Percentiles rank a stretch among this genome's conserved stretches.
These are phyloP conservation scores for Megalops cyprinoides DNA, from an alignment of 2,797 vertebrate genomes.

Conservation along the genomic window DNA sequence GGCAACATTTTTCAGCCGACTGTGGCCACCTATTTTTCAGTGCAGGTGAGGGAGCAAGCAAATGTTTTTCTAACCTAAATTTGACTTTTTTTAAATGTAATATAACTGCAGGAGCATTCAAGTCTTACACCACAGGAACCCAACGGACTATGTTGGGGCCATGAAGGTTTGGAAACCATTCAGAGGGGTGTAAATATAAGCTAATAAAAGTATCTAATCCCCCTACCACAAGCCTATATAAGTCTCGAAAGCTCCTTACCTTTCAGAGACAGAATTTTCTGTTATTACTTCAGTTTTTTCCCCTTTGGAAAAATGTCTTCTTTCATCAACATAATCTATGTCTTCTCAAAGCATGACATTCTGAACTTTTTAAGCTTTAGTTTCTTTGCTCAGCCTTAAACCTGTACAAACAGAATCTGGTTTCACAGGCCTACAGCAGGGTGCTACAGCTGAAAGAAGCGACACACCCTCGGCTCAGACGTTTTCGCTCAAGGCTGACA, in stretches of 20 bases:
- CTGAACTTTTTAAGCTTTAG: constrained; percentile 18
- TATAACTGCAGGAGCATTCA: no score
- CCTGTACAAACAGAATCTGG: constrained; percentile 44
- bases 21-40: no score
- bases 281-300: background rate
- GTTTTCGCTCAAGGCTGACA: constrained; percentile 16
- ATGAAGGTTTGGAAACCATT: background rate
- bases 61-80: no score
- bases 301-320: background rate
- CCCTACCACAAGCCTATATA: background rate
- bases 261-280: background rate
- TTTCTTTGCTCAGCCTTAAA: constrained; percentile 16
- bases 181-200: background rate
- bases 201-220: background rate
- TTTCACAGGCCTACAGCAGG: constrained; percentile 38
- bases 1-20: background rate
- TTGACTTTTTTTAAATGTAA: no score
- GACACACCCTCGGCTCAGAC: background rate
- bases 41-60: no score
- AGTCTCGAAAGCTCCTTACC: background rate
- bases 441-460: constrained; percentile 15
- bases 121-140: no score
- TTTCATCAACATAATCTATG: background rate
- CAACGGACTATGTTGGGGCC: background rate
- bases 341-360: constrained; percentile 25